Conservation (phyloP, 2,888 invertebrate genomes). For the Mythimna impura region DNA sequence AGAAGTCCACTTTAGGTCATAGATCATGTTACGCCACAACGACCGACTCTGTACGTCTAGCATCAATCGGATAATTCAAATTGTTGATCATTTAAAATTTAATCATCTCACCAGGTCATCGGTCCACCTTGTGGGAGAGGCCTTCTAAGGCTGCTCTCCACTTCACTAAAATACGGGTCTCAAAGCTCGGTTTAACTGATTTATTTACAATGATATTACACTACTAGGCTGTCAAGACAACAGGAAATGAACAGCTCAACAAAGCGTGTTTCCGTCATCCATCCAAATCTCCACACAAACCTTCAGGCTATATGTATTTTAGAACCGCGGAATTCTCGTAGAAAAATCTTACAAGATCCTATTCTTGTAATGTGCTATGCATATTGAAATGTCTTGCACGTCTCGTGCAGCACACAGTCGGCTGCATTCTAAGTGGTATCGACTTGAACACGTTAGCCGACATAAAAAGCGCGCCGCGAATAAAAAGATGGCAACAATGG, state of each 20-base stretch:
- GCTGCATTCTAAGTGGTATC: constrained; percentile 30
- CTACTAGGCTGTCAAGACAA: neutral
- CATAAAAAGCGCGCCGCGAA: neutral
- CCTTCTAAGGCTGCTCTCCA: neutral
- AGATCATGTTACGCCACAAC: too few relatives aligned
- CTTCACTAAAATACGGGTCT: neutral
- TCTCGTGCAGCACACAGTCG: constrained; percentile 13
- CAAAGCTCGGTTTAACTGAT: neutral
- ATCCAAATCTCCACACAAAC: neutral
- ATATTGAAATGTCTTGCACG: constrained; percentile 28
- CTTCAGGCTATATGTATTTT: constrained; percentile 6
- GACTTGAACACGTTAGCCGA: constrained; percentile 19
- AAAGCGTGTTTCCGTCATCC: constrained; percentile 1
- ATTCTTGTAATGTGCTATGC: constrained; percentile 21
- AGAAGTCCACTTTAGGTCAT: too few relatives aligned
- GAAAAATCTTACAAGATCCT: constrained; percentile 14
- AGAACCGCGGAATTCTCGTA: neutral
- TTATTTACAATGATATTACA: neutral
- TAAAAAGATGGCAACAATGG: constrained; percentile 37
- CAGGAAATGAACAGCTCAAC: constrained; percentile 3
- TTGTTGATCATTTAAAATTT: too few relatives aligned
- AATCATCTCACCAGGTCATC: too few relatives aligned
- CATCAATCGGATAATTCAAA: too few relatives aligned
- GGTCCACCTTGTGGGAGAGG: too few relatives aligned
- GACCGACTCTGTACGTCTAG: too few relatives aligned